Conservation (phyloP, 1,140 invertebrate genomes). For the Frieseomelitta varia region DNA sequence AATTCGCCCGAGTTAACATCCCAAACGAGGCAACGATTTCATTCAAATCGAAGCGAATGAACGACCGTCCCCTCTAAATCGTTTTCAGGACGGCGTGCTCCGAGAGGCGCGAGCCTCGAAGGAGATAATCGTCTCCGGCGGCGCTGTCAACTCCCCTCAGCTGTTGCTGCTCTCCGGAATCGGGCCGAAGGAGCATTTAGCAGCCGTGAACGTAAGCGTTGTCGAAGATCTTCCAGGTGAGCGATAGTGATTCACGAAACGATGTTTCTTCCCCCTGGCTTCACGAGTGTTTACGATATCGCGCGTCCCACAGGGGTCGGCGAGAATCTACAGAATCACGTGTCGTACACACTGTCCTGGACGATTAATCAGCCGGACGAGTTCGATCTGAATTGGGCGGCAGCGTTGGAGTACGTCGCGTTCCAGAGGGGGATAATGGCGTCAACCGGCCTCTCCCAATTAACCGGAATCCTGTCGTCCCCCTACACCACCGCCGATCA, state of each 20-base stretch:
- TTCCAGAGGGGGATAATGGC: conserved; percentile 84
- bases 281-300: not conserved
- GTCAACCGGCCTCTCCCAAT: conserved; percentile 84
- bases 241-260: not conserved
- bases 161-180: conserved; percentile 88
- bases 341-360: conserved; percentile 83
- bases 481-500: conserved; percentile 83
- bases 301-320: conserved; percentile 84
- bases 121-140: conserved; percentile 84
- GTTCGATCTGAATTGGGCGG: conserved; percentile 85
- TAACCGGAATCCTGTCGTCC: conserved; percentile 85
- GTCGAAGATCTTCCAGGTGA: conserved; percentile 84
- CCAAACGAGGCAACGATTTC: not conserved
- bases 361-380: conserved; percentile 82
- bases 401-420: conserved; percentile 84
- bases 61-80: too few relatives aligned
- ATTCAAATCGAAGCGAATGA: too few relatives aligned
- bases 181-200: conserved; percentile 85
- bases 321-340: conserved; percentile 89
- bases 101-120: conserved; percentile 70
- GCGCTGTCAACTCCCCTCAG: conserved; percentile 86
- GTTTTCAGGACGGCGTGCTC: conserved; percentile 60
- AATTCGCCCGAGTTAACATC: too few relatives aligned
- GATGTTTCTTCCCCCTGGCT: not conserved
- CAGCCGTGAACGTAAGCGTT: conserved; percentile 77